These are phyloP conservation scores for Tenualosa thibaudeaui DNA, from an alignment of 2,797 vertebrate species.

Conservation along the genomic window DNA sequence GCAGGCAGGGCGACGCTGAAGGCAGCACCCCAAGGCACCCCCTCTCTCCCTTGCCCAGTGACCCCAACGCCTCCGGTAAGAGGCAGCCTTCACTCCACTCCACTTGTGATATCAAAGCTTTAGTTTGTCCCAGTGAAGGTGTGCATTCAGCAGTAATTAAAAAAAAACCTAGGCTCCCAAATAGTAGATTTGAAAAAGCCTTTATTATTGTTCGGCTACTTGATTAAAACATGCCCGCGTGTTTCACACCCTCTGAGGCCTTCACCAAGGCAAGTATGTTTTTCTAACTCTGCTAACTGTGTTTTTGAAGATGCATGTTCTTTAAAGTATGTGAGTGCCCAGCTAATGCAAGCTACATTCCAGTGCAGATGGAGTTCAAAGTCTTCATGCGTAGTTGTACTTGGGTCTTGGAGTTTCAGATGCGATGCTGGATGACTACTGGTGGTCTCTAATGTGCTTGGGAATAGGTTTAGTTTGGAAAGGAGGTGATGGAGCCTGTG, in stretches of 20 bases:
- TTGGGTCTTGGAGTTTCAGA: neutral
- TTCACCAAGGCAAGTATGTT: too few relatives aligned
- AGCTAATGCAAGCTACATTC: neutral
- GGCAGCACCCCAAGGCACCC: slow-evolving; percentile 60
- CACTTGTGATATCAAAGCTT: neutral
- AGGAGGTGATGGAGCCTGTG: neutral
- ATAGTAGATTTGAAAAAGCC: too few relatives aligned
- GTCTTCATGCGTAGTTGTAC: neutral
- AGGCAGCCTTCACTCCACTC: neutral
- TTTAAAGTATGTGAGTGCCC: neutral
- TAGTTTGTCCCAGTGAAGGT: neutral
- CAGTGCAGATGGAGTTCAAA: neutral
- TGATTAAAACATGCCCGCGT: too few relatives aligned
- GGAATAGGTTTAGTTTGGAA: neutral
- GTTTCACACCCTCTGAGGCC: too few relatives aligned
- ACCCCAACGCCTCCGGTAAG: slow-evolving; percentile 15
- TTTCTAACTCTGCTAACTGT: too few relatives aligned
- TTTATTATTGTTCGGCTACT: too few relatives aligned
- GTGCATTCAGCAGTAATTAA: too few relatives aligned
- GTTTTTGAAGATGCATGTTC: too few relatives aligned
- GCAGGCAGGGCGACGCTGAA: slow-evolving; percentile 71
- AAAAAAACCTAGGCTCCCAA: too few relatives aligned
- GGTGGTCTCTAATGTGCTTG: neutral
- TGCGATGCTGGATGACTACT: neutral
- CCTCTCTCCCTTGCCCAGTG: slow-evolving; percentile 6